Evolutionary conservation across 2,113 vertebrate genomes (phyloP).

Genomic region (Aegotheles bennettii): DNA sequence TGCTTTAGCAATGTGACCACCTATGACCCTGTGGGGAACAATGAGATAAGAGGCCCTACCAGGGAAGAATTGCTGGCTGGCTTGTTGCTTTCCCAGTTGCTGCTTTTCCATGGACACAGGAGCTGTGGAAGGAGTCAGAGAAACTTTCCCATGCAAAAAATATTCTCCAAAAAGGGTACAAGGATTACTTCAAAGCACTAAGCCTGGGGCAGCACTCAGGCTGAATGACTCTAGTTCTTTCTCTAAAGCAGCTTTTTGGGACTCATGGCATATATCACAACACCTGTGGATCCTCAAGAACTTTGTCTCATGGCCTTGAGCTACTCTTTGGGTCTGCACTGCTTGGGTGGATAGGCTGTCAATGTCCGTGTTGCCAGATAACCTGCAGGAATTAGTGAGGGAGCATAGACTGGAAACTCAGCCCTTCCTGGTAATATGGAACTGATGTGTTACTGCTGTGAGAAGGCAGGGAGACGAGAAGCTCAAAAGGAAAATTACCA

Average conservation of each 20-base stretch:
- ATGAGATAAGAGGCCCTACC: not conserved
- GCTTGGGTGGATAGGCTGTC: not conserved
- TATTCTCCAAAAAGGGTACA: not conserved
- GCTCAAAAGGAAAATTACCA: not conserved
- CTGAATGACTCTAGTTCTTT: not conserved
- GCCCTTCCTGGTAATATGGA: not conserved
- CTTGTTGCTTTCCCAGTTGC: not conserved
- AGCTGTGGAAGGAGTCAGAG: not conserved
- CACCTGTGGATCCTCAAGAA: not conserved
- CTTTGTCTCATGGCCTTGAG: not conserved
- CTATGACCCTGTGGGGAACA: not conserved
- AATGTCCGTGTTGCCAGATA: fast-evolving
- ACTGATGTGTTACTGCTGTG: not conserved
- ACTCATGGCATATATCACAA: not conserved
- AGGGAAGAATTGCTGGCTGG: not conserved
- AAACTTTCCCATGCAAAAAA: not conserved
- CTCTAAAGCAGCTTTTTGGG: not conserved
- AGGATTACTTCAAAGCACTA: not conserved
- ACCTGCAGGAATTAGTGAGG: not conserved
- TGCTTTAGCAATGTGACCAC: not conserved
- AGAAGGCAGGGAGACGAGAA: not conserved
- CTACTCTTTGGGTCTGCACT: not conserved
- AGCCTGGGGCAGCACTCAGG: not conserved
- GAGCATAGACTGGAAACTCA: not conserved
- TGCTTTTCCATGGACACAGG: not conserved